Evolutionary conservation across 2,888 invertebrate species (phyloP), one percentile per base, ranked within the genome.

Genomic region (Rhimphoctona megacephalus): DNA sequence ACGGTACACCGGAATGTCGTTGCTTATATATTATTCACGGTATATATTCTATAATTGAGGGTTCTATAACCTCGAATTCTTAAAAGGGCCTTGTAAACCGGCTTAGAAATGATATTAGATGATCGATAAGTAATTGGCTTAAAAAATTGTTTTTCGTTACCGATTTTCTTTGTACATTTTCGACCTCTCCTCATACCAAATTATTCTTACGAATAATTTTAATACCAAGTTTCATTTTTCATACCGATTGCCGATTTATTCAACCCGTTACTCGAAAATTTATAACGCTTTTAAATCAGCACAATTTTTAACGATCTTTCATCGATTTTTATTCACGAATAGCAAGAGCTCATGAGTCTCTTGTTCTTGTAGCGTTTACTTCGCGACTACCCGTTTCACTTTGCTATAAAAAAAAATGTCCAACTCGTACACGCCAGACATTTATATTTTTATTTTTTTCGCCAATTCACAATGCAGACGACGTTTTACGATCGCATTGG

Each of bases 391-490:
- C 54, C n/a, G 14, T 33, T 67, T 36, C 49, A 22, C 25, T 74
- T 39, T 43, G 22, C 11, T n/a, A 49, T 61, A 39, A 73, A 80
- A 69, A 33, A 64, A 72, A 70, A 46, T 54, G 39, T 54, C 39
- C 70, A 36, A 72, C 72, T 70, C 61, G 64, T 64, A 36, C 22
- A 43, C 30, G 30, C 30, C n/a, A 79, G 54, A 69, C n/a, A 49
- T 72, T 57, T 57, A 43, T 74, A 69, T 73, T 76, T 69, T 78
- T 78, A 39, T 54, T 57, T 22, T 78, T 78, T 67, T 36, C 52
- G 67, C 33, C 57, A 85, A 72, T 83, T 82, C 82, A 70, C 74
- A 80, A 83, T 81, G 83, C 77, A 66, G 81, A 67, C 61, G 67
- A 79, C 74, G 81, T 73, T 66, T 77, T 66, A 73, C 81, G 33